Evolutionary conservation across 2,113 vertebrate genomes (phyloP).

Genomic region (Nothoprocta pentlandii): DNA sequence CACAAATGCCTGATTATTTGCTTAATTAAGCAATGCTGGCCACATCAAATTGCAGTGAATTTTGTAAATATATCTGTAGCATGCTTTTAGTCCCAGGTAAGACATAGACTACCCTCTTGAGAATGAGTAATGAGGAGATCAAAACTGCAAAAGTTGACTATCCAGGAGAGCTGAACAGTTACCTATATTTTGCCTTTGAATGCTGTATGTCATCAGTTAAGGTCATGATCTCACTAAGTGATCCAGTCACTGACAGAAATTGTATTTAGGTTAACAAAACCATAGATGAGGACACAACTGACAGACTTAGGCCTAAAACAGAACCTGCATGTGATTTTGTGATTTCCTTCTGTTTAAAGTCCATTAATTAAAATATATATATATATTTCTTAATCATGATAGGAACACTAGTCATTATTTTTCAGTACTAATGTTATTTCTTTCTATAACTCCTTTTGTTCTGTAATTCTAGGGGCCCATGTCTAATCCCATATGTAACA

Average conservation of each 20-base stretch:
- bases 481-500: slow-evolving; percentile 88
- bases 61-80: background rate
- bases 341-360: slow-evolving; percentile 24
- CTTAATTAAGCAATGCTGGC: slow-evolving; percentile 37
- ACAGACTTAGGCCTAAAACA: background rate
- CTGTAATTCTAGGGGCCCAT: slow-evolving; percentile 75
- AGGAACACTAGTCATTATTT: slow-evolving; percentile 62
- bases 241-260: background rate
- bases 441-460: slow-evolving; percentile 71
- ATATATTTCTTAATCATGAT: background rate
- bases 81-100: background rate
- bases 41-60: slow-evolving; percentile 33
- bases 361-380: slow-evolving; percentile 24
- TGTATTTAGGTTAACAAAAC: background rate
- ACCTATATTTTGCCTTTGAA: slow-evolving; percentile 30
- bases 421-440: slow-evolving; percentile 75
- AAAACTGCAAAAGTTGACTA: background rate
- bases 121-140: background rate
- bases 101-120: background rate
- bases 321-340: background rate
- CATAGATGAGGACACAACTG: background rate
- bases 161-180: background rate
- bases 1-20: background rate
- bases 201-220: background rate
- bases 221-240: background rate